Evolutionary conservation across 2,113 vertebrate species (phyloP).

Genomic region (Campylomormyrus numenius): DNA sequence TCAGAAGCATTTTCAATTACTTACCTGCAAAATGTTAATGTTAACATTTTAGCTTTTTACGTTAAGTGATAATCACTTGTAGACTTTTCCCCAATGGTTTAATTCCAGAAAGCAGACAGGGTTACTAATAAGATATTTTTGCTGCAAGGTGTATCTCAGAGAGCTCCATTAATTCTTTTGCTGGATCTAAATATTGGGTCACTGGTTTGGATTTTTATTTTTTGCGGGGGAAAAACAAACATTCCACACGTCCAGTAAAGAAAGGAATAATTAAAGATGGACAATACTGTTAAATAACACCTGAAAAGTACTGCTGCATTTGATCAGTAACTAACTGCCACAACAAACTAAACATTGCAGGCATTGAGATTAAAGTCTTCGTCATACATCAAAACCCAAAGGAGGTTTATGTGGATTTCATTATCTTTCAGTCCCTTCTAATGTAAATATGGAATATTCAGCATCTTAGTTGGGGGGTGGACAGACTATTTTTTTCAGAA

Average conservation of each 20-base stretch:
- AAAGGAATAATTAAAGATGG: background rate
- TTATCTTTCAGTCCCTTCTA: background rate
- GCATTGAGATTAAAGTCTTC: background rate
- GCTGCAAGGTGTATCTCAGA: slow-evolving; percentile 49
- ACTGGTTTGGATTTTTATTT: background rate
- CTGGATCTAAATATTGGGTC: background rate
- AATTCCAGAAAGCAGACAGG: slow-evolving; percentile 28
- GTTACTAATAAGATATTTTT: slow-evolving; percentile 40
- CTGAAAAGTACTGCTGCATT: background rate
- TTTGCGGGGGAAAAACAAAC: background rate
- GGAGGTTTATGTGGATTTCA: background rate
- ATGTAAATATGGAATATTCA: background rate
- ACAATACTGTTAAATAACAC: background rate
- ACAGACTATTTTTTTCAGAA: background rate
- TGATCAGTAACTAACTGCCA: background rate
- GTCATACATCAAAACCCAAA: background rate
- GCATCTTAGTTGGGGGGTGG: background rate
- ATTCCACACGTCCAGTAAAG: background rate
- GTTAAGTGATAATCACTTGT: slow-evolving; percentile 11
- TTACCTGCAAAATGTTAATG: slow-evolving; percentile 29
- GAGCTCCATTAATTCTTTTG: slow-evolving; percentile 22
- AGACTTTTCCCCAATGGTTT: slow-evolving; percentile 35
- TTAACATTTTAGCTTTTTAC: slow-evolving; percentile 40
- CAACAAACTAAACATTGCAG: background rate
- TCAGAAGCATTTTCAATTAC: slow-evolving; percentile 25